These are phyloP conservation scores for Agriopis leucophaearia DNA, from an alignment of 2,888 invertebrate genomes.

Conservation along the genomic window DNA sequence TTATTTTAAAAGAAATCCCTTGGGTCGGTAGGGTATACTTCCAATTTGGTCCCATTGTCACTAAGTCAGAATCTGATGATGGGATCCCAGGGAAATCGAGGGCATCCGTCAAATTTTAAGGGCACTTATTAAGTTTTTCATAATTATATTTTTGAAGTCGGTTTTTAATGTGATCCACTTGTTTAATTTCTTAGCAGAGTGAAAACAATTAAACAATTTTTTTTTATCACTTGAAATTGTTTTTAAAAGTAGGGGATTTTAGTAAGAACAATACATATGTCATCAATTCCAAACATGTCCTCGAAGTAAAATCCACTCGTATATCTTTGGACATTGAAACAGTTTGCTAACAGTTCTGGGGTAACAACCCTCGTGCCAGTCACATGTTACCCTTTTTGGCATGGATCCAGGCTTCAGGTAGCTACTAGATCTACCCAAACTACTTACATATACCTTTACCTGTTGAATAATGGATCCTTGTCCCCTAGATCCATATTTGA, in stretches of 20 bases:
- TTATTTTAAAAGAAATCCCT: no score
- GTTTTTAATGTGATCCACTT: no score
- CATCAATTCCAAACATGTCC: constrained; percentile 39
- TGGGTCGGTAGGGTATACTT: no score
- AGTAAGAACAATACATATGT: constrained; percentile 31
- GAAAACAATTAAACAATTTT: no score
- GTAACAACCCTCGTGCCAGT: constrained; percentile 38
- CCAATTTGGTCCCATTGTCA: no score
- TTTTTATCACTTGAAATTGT: no score
- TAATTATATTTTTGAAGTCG: no score
- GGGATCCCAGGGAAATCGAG: no score
- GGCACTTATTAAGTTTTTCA: no score
- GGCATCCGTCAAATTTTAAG: no score
- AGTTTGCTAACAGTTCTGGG: constrained; percentile 36
- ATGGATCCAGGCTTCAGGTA: constrained; percentile 52
- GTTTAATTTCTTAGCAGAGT: no score
- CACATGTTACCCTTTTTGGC: constrained; percentile 56
- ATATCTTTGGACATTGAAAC: constrained; percentile 40
- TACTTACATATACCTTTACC: constrained; percentile 61
- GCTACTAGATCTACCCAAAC: constrained; percentile 53
- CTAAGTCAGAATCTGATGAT: no score
- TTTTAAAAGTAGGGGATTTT: background rate
- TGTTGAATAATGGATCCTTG: constrained; percentile 71
- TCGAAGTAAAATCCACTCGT: constrained; percentile 37
- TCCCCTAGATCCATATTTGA: constrained; percentile 56